These are phyloP conservation scores for Pogonognathellus flavescens DNA, from an alignment of 1,140 invertebrate genomes.

Conservation along the genomic window DNA sequence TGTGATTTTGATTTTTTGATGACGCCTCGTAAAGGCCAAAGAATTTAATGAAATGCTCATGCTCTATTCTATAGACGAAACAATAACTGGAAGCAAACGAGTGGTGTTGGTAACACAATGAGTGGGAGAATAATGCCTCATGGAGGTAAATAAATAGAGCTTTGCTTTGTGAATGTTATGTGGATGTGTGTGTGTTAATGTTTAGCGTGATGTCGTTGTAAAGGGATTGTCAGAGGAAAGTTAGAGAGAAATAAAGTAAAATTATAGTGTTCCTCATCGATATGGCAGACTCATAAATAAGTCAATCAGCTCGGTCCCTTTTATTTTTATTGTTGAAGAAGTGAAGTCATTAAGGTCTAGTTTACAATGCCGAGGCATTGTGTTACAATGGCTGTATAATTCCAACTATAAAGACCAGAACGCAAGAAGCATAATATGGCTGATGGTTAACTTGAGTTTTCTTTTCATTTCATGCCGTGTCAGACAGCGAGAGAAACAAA, in stretches of 20 bases:
- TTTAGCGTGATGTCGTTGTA: conserved; percentile 21
- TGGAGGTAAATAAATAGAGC: not conserved
- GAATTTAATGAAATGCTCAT: conserved; percentile 29
- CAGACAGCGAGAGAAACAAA: conserved; percentile 41
- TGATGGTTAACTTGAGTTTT: conserved; percentile 20
- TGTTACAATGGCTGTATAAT: not conserved
- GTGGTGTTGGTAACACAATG: not conserved
- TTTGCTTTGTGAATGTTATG: not conserved
- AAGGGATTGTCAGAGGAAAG: conserved; percentile 41
- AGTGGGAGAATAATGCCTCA: not conserved
- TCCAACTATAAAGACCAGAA: not conserved
- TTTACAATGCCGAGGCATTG: conserved; percentile 47
- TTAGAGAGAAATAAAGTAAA: conserved; percentile 46
- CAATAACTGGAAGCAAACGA: not conserved
- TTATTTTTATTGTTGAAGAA: conserved; percentile 48
- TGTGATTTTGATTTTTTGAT: conserved; percentile 49
- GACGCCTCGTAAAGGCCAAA: conserved; percentile 47
- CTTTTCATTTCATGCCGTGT: conserved; percentile 44
- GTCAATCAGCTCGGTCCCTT: conserved; percentile 55
- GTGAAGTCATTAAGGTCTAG: conserved; percentile 46
- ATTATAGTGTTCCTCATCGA: conserved; percentile 46
- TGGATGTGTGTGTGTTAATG: conserved; percentile 8
- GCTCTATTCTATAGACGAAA: not conserved
- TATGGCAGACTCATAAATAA: conserved; percentile 54
- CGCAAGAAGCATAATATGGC: no score